phyloP scores from a whole-genome alignment of 2,113 vertebrate genomes.

The Phoenicopterus ruber region DNA sequence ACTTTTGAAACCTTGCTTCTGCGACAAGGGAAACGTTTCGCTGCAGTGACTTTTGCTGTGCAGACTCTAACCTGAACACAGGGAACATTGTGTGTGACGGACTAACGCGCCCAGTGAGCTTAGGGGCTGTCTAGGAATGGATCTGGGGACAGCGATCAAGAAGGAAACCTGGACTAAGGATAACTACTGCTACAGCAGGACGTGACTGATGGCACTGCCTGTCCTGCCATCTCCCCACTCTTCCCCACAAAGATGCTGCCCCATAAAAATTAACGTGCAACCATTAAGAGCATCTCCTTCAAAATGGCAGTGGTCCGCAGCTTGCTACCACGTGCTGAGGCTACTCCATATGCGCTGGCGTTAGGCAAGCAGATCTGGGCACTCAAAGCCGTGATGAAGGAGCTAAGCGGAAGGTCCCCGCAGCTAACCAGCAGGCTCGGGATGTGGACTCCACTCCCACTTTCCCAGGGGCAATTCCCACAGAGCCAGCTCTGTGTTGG shows the following conservation, averaged over 20 bases:
- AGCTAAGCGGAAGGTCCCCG: background rate
- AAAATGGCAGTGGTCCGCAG: background rate
- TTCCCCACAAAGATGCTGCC: background rate
- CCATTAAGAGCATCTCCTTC: background rate
- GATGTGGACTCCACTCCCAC: background rate
- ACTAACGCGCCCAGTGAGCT: fast-evolving
- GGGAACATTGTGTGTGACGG: background rate
- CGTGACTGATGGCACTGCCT: fast-evolving
- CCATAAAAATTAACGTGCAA: background rate
- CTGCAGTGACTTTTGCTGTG: background rate
- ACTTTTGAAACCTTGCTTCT: background rate
- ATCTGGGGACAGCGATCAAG: background rate
- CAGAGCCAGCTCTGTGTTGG: background rate
- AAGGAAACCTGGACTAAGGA: background rate
- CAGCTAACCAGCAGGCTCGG: background rate
- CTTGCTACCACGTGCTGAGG: background rate
- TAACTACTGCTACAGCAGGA: background rate
- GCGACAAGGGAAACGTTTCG: background rate
- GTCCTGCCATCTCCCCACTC: background rate
- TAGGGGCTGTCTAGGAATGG: background rate
- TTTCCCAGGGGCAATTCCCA: background rate
- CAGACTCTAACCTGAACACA: background rate
- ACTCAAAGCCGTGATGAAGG: background rate
- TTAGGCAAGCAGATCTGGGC: background rate
- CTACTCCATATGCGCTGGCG: fast-evolving